phyloP scores from a whole-genome alignment of 23 tunicate species.

The Trididemnum nubilum region DNA sequence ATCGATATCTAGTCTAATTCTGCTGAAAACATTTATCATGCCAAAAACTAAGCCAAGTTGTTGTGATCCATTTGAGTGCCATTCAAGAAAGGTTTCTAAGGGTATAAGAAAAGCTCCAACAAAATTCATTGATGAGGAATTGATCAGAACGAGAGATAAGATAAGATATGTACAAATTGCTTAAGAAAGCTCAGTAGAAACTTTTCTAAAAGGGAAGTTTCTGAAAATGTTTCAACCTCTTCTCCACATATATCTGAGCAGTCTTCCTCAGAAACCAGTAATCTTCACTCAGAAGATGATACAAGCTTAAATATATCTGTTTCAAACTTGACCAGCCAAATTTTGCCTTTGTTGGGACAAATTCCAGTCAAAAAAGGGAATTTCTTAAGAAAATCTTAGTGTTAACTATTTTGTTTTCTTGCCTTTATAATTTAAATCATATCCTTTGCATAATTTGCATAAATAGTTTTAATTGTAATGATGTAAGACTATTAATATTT shows the following conservation, averaged over 20 bases:
- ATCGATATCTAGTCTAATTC: not conserved
- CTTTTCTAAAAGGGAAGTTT: not conserved
- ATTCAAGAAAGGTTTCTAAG: not conserved
- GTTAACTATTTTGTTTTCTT: not conserved
- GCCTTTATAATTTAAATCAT: not conserved
- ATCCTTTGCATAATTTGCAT: not conserved
- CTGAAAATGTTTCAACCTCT: not conserved
- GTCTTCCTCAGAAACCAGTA: not conserved
- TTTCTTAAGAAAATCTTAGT: not conserved
- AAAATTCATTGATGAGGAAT: too few species aligned
- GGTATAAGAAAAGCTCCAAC: not conserved
- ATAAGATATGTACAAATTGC: not conserved
- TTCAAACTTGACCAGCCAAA: not conserved
- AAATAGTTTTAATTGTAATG: not conserved
- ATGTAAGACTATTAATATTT: not conserved
- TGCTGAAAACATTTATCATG: not conserved
- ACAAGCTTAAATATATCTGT: not conserved
- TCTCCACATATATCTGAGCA: not conserved
- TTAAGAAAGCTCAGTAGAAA: not conserved
- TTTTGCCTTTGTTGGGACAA: not conserved
- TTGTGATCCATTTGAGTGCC: conserved; percentile 1
- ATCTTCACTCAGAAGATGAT: not conserved
- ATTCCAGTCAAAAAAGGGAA: not conserved
- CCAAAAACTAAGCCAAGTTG: conserved; percentile 1
- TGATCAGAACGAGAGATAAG: too few species aligned